phyloP scores from a whole-genome alignment of 2,797 vertebrate species.

The Zalophus californianus region DNA sequence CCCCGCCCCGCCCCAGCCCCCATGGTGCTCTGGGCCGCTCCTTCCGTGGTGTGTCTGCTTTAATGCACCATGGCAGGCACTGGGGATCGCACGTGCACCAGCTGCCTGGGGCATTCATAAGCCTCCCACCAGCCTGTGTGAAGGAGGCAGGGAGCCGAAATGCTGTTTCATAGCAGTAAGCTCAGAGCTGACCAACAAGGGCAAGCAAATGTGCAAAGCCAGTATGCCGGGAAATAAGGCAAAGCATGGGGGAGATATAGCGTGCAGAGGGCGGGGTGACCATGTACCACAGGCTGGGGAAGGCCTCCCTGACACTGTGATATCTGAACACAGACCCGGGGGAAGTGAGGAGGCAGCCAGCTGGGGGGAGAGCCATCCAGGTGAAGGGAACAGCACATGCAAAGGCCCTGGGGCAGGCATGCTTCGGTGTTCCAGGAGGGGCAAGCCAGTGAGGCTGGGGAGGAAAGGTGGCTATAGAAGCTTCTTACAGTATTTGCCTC shows the following conservation, averaged over 20 bases:
- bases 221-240: background rate
- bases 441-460: background rate
- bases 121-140: background rate
- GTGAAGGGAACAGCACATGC: accelerated
- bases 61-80: accelerated
- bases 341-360: background rate
- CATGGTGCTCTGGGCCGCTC: background rate
- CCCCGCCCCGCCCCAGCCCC: background rate
- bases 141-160: background rate
- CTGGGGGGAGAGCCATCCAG: background rate
- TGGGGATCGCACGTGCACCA: accelerated
- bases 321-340: background rate
- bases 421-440: background rate
- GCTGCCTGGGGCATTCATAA: background rate
- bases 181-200: background rate
- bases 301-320: background rate
- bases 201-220: background rate
- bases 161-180: background rate
- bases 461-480: background rate
- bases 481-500: background rate
- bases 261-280: background rate
- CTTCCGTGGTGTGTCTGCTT: background rate
- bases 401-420: background rate
- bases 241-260: no score
- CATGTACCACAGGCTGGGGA: background rate